phyloP scores from a whole-genome alignment of 2,888 invertebrate species.

The Tetrapedia diversipes region DNA sequence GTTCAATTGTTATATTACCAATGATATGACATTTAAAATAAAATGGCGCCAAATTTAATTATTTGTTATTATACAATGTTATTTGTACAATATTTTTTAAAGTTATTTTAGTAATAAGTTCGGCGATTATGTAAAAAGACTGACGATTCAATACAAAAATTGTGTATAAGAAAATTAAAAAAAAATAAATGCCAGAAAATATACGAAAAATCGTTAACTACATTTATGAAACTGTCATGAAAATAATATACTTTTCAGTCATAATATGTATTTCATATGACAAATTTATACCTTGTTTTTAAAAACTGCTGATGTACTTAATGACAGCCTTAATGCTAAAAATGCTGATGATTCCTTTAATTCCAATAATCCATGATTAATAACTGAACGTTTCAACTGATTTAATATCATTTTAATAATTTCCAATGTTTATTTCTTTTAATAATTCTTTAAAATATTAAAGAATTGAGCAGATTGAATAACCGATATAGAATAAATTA shows the following conservation, averaged over 20 bases:
- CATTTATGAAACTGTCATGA: neutral
- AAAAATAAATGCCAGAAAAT: neutral
- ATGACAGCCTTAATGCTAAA: constrained; percentile 60
- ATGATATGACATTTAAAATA: constrained; percentile 8
- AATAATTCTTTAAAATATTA: neutral
- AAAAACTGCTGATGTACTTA: constrained; percentile 58
- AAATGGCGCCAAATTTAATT: constrained; percentile 13
- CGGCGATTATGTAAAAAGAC: constrained; percentile 67
- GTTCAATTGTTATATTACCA: constrained; percentile 38
- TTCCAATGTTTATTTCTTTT: constrained; percentile 5
- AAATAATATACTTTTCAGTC: constrained; percentile 2
- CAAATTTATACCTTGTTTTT: constrained; percentile 65
- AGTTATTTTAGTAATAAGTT: constrained; percentile 59
- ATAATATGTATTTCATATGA: constrained; percentile 9
- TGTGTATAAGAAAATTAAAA: neutral
- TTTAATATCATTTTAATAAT: constrained; percentile 67
- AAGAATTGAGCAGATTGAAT: neutral
- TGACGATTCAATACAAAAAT: constrained; percentile 13
- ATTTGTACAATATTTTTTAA: constrained; percentile 5
- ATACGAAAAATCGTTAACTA: neutral
- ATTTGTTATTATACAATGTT: neutral
- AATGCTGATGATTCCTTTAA: constrained; percentile 64
- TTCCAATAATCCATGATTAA: constrained; percentile 55
- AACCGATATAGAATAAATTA: neutral
- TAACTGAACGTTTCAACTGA: constrained; percentile 60